These are phyloP conservation scores for Syritta pipiens DNA, from an alignment of 2,888 invertebrate genomes.

Conservation along the genomic window DNA sequence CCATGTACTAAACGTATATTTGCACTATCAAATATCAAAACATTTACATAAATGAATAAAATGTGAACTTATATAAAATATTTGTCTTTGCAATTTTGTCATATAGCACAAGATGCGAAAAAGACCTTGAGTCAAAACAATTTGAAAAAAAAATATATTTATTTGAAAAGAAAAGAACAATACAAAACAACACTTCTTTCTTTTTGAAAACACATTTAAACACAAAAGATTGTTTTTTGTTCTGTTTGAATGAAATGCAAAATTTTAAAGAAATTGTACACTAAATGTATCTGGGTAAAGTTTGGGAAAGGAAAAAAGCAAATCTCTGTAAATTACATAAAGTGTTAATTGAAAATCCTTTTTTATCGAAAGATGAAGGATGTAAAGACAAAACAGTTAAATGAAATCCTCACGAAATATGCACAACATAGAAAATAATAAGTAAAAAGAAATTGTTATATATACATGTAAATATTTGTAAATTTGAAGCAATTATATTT, in stretches of 20 bases:
- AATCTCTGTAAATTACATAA: too few species aligned
- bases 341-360: too few species aligned
- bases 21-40: conserved; percentile 41
- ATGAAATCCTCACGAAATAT: not conserved
- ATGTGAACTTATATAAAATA: not conserved
- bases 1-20: conserved; percentile 32
- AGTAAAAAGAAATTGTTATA: conserved; percentile 55
- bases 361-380: not conserved
- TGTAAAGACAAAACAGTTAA: not conserved
- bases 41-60: conserved; percentile 1
- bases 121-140: too few species aligned
- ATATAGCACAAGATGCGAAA: not conserved
- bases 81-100: not conserved
- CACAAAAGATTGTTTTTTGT: too few species aligned
- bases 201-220: too few species aligned
- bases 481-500: conserved; percentile 67
- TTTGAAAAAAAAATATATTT: too few species aligned
- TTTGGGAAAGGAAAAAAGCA: too few species aligned
- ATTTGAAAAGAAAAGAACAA: too few species aligned
- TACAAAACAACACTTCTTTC: too few species aligned
- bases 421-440: conserved; percentile 1
- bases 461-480: conserved; percentile 69
- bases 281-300: too few species aligned
- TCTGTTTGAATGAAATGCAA: too few species aligned
- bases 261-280: too few species aligned